Evolutionary conservation across 2,113 vertebrate genomes (phyloP), one percentile per base, ranked within the genome.

Genomic region (Solea solea): DNA sequence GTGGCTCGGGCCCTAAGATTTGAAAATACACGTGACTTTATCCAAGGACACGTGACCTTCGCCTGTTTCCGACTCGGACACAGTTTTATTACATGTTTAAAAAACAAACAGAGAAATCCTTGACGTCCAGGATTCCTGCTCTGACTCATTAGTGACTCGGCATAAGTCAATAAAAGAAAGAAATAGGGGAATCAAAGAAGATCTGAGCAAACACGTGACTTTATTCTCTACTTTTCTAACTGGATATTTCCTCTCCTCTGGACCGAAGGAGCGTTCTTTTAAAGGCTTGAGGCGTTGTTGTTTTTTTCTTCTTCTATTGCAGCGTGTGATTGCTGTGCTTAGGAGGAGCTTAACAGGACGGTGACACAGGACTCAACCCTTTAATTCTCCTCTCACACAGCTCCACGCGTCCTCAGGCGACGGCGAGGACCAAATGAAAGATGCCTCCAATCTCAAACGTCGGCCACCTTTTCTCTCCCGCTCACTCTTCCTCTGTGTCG

Each of bases 361-460:
- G 45, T 91, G 89, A 91, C 90, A 89, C 83, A 39, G 41, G 66
- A 77, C 66, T 89, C 80, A 90, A 89, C 90, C 81, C 82, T 68
- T 48, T 86, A 87, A 89, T 84, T 64, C 74, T 21, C 67, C 69
- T 76, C 46, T 66, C 52, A 70, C 21, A 45, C 77, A 49, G 76
- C 74, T 74, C 61, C 2, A 39, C 27, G 16, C 80, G 79, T 72
- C 84, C 86, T 73, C 8, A 1, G 78, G 80, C 72, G 55, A 1
- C 14, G 53, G 53, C 15, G 57, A 50, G 21, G 25, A 16, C 41
- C 12, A 49, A 74, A 74, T 78, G 42, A 83, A 34, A 44, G 45
- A 77, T 61, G 62, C 12, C 55, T 59, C 46, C 54, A 34, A 57
- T 55, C 2, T 42, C 15, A 11, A 42, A 40, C 7, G n/a, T 6